Percentiles rank a stretch among this genome's conserved stretches.
Conservation (phyloP, 2,797 vertebrate species). For the Pteropus rufus region DNA sequence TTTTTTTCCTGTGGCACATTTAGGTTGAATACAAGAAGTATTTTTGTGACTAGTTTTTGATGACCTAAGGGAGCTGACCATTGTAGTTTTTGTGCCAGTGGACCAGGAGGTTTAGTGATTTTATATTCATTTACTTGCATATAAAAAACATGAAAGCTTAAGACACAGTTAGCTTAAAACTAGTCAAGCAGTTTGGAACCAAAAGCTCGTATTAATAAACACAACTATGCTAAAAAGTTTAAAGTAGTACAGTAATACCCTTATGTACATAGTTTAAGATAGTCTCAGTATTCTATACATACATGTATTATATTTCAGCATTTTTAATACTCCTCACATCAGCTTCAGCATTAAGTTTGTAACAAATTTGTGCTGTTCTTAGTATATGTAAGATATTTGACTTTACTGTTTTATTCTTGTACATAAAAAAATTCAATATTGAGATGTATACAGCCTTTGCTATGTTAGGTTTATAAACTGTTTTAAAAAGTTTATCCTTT, state of each 20-base stretch:
- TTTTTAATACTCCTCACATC: constrained; percentile 83
- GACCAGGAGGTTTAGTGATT: constrained; percentile 76
- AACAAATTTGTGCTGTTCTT: constrained; percentile 80
- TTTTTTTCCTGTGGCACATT: constrained; percentile 81
- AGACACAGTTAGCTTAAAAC: constrained; percentile 74
- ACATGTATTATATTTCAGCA: constrained; percentile 86
- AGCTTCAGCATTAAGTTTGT: constrained; percentile 84
- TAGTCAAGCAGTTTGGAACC: constrained; percentile 79
- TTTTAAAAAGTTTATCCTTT: constrained; percentile 89
- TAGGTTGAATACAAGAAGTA: constrained; percentile 80
- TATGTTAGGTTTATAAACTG: constrained; percentile 93
- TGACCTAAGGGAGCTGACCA: constrained; percentile 76
- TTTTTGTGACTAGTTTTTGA: constrained; percentile 85
- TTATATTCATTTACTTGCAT: constrained; percentile 78
- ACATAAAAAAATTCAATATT: constrained; percentile 96
- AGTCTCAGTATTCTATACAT: constrained; percentile 83
- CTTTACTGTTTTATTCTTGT: constrained; percentile 87
- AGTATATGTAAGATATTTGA: constrained; percentile 78
- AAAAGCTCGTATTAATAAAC: constrained; percentile 82
- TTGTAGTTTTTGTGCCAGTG: constrained; percentile 82
- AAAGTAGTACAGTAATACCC: constrained; percentile 64
- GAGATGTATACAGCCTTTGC: constrained; percentile 91
- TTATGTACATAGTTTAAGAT: constrained; percentile 85
- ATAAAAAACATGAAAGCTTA: constrained; percentile 55
- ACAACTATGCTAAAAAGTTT: constrained; percentile 72